A percentile compares a stretch with the other conserved stretches of the same genome.
Conservation (phyloP, 2,797 vertebrate genomes). For the Chromis chromis region DNA sequence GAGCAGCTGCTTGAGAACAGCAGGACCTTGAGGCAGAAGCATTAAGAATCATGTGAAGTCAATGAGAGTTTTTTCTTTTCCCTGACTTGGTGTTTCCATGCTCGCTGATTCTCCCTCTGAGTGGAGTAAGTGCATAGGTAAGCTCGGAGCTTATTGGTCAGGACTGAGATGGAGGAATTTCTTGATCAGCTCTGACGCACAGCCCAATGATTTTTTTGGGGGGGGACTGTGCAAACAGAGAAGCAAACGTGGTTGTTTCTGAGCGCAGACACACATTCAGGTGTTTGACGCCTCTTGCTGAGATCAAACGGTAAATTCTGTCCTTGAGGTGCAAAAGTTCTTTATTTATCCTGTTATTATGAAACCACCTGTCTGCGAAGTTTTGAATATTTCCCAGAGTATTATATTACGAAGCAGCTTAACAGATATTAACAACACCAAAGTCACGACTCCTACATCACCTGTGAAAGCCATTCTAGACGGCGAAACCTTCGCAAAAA, state of each 20-base stretch:
- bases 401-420: constrained; percentile 52
- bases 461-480: constrained; percentile 28
- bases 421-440: constrained; percentile 54
- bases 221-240: constrained; percentile 36
- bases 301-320: constrained; percentile 55
- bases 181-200: constrained; percentile 70
- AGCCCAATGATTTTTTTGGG: constrained; percentile 52
- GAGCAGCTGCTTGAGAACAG: constrained; percentile 51
- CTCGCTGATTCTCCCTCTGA: constrained; percentile 67
- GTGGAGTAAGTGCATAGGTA: constrained; percentile 81
- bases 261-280: constrained; percentile 21
- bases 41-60: constrained; percentile 59
- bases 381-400: constrained; percentile 55
- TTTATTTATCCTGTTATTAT: constrained; percentile 53
- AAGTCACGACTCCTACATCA: constrained; percentile 37
- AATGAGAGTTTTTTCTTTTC: constrained; percentile 72
- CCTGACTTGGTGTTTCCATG: constrained; percentile 76
- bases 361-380: constrained; percentile 40
- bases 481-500: constrained; percentile 20
- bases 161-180: constrained; percentile 78
- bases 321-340: constrained; percentile 52
- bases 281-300: constrained; percentile 41
- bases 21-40: constrained; percentile 55
- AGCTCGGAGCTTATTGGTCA: constrained; percentile 73
- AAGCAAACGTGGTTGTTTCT: constrained; percentile 30